Percentiles rank a stretch among this genome's conserved stretches.
Evolutionary conservation across 2,797 vertebrate genomes (phyloP).

Genomic region (Aeoliscus strigatus): DNA sequence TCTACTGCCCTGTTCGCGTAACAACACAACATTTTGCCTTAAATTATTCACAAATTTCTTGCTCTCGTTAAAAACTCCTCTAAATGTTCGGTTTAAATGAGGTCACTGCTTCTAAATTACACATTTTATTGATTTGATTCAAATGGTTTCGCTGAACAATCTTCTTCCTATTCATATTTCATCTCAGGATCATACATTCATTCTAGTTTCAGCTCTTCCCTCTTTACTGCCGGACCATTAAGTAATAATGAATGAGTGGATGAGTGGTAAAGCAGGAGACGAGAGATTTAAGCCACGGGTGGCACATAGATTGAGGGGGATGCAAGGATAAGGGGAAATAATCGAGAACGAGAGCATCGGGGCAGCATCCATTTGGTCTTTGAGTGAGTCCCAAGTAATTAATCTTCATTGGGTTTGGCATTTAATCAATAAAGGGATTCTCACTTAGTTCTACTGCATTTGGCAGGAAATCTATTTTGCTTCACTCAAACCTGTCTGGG

Average conservation of each 20-base stretch:
- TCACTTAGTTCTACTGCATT: constrained; percentile 61
- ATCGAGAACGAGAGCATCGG: constrained; percentile 52
- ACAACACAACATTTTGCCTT: too few relatives aligned
- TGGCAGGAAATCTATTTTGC: constrained; percentile 68
- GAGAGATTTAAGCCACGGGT: constrained; percentile 36
- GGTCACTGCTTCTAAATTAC: too few relatives aligned
- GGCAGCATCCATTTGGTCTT: constrained; percentile 50
- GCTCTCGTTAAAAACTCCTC: too few relatives aligned
- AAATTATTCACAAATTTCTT: too few relatives aligned
- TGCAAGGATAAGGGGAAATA: constrained; percentile 59
- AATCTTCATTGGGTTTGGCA: constrained; percentile 69
- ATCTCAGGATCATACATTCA: not conserved
- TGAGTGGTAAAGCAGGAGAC: constrained; percentile 16
- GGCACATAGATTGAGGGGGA: constrained; percentile 36
- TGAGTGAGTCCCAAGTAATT: constrained; percentile 66
- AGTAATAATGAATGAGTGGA: constrained; percentile 28
- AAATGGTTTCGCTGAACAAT: not conserved
- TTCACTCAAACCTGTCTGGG: constrained; percentile 55
- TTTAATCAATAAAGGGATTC: constrained; percentile 69
- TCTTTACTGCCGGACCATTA: constrained; percentile 17
- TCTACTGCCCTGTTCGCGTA: too few relatives aligned
- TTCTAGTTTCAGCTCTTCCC: constrained; percentile 3
- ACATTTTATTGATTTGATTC: too few relatives aligned
- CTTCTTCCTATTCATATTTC: not conserved
- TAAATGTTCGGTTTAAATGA: too few relatives aligned